Base-by-base conservation (phyloP, 2,113 vertebrate species). In the Platycercus adscitus region DNA sequence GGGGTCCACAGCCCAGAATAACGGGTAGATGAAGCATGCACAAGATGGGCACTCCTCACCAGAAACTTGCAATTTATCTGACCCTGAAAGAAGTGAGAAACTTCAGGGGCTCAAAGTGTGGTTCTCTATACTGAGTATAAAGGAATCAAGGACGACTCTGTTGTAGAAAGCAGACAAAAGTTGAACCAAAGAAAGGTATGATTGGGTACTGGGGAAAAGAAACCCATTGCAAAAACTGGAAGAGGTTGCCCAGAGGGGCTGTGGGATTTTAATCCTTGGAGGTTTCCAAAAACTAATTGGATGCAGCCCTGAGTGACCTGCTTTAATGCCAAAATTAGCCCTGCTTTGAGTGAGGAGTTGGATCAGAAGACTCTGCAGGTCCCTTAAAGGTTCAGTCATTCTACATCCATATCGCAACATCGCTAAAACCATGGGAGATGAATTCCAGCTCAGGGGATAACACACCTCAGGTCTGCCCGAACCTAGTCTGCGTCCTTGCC, bases 401-500 rank as follows among this genome's bases (percentile, higher is more conserved):
- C 73, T 50, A 26, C 17, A 11, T 64, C 46, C 61, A 23, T 8
- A 10, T 50, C 58, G 53, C 3, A 4, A 20, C 23, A 53, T 16
- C 49, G 19, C 77, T 80, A 63, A 47, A 64, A 25, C 41, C 5
- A 25, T 0, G 1, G 11, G 25, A 28, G 68, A 73, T 66, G 25
- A 81, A 91, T 11, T 28, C 23, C 63, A 86, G 64, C 33, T 13
- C 49, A 58, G 56, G 35, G 86, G 37, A 63, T 6, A 73, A 50
- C 7, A 29, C 75, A 31, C 21, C 49, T 78, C 18, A 37, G 14
- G 25, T 63, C 41, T 92, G 28, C 68, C 63, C 9, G 8, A 29
- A 26, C 0, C 0, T 21, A 10, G 17, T 39, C 53, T 3, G 1
- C 4, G 0, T 17, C 55, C 68, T 73, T 65, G 46, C 25, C 19